Conservation (phyloP, 2,888 invertebrate species). For the Flexamia atlantica region DNA sequence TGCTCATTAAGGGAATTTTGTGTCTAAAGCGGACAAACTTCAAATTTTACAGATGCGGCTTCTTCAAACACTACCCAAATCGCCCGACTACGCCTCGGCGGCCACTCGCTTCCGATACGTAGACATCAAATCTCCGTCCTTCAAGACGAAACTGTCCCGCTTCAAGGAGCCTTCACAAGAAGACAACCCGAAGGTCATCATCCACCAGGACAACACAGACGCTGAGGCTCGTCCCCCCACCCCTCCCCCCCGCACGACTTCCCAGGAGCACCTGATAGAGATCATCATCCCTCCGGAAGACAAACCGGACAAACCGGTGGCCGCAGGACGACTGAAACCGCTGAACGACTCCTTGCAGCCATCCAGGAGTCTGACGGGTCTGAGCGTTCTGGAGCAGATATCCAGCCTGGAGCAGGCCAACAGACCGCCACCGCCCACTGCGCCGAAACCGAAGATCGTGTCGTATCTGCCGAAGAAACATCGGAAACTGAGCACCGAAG, state of each 20-base stretch:
- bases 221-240: neutral
- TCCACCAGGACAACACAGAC: slow-evolving; percentile 60
- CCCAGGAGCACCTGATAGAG: slow-evolving; percentile 66
- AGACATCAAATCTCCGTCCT: slow-evolving; percentile 69
- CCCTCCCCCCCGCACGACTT: slow-evolving; percentile 10
- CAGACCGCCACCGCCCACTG: slow-evolving; percentile 17
- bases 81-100: slow-evolving; percentile 51
- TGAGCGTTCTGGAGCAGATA: slow-evolving; percentile 47
- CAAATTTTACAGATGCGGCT: slow-evolving; percentile 15
- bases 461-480: slow-evolving; percentile 68
- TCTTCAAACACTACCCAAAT: slow-evolving; percentile 54
- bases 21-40: too few species aligned
- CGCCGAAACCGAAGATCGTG: slow-evolving; percentile 68
- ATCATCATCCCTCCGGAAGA: slow-evolving; percentile 66
- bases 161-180: slow-evolving; percentile 64
- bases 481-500: slow-evolving; percentile 59
- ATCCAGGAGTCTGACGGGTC: slow-evolving; percentile 50
- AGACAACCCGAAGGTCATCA: slow-evolving; percentile 61
- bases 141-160: slow-evolving; percentile 68
- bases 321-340: neutral
- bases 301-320: slow-evolving; percentile 42
- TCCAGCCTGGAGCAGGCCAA: slow-evolving; percentile 43
- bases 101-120: slow-evolving; percentile 67
- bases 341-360: slow-evolving; percentile 24
- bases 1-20: too few species aligned